A percentile compares a stretch with the other conserved stretches of the same genome.
Evolutionary conservation across 2,888 invertebrate species (phyloP).

Genomic region (Blastobasis adustella): DNA sequence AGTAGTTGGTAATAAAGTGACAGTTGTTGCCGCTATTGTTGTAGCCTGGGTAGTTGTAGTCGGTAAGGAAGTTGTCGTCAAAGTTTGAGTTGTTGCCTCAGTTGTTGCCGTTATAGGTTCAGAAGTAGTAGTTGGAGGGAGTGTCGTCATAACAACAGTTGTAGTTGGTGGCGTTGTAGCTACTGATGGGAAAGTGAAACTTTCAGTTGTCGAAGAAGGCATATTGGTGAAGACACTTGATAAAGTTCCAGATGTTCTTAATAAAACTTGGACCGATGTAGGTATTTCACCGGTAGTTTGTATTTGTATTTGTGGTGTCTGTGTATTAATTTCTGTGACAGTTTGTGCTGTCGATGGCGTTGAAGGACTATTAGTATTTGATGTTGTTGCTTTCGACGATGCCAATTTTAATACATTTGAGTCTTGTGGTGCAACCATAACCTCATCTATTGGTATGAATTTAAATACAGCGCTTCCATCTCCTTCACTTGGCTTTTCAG

Average conservation of each 20-base stretch:
- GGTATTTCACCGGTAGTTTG: constrained; percentile 26
- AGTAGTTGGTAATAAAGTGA: constrained; percentile 20
- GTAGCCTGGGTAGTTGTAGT: constrained; percentile 22
- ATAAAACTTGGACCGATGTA: constrained; percentile 23
- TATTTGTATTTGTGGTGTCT: constrained; percentile 41
- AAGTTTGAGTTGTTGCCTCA: constrained; percentile 21
- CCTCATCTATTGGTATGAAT: constrained; percentile 67
- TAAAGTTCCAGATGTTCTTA: constrained; percentile 7
- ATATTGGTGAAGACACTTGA: constrained; percentile 16
- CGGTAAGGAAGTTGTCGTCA: constrained; percentile 18
- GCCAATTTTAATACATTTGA: constrained; percentile 60
- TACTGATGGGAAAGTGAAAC: constrained; percentile 11
- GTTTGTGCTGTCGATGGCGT: constrained; percentile 35
- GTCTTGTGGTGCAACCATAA: constrained; percentile 48
- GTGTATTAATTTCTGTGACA: constrained; percentile 50
- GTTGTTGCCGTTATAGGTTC: constrained; percentile 21
- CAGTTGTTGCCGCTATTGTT: constrained; percentile 17
- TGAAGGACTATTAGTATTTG: constrained; percentile 30
- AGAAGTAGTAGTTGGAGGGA: constrained; percentile 12
- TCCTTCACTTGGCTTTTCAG: constrained; percentile 61
- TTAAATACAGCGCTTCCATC: constrained; percentile 57
- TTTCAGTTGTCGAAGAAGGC: constrained; percentile 18
- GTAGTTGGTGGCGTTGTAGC: constrained; percentile 29
- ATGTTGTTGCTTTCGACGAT: constrained; percentile 43
- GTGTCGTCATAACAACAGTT: constrained; percentile 22